A percentile compares a stretch with the other conserved stretches of the same genome.
These are phyloP conservation scores for Apodemia hepburni DNA, from an alignment of 2,888 invertebrate genomes.

Conservation along the genomic window DNA sequence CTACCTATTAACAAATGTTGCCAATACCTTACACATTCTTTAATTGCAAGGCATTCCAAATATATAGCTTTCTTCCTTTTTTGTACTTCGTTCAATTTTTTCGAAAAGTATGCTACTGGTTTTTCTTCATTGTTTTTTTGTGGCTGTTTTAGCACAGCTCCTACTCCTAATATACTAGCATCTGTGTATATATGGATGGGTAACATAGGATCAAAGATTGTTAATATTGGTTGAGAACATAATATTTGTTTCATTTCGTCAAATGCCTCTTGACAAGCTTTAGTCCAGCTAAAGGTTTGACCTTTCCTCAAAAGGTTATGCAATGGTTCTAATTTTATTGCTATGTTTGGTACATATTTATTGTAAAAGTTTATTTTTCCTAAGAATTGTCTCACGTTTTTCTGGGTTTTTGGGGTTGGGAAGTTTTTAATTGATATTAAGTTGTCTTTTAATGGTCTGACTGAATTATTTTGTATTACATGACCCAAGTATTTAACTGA, in stretches of 20 bases:
- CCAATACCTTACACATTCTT: no score
- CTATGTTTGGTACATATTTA: slow-evolving; percentile 31
- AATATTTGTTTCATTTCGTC: slow-evolving; percentile 21
- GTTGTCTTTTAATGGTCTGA: slow-evolving; percentile 34
- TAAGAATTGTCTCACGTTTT: slow-evolving; percentile 30
- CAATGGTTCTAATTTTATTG: slow-evolving; percentile 35
- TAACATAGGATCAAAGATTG: slow-evolving; percentile 22
- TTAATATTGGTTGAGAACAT: slow-evolving; percentile 19
- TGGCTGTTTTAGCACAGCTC: neutral
- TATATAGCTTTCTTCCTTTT: no score
- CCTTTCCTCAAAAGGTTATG: slow-evolving; percentile 35
- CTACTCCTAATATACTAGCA: slow-evolving; percentile 22
- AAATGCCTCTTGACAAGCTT: slow-evolving; percentile 27
- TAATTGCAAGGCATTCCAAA: no score
- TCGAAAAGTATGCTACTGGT: no score
- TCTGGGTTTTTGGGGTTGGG: slow-evolving; percentile 26
- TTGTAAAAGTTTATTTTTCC: slow-evolving; percentile 36
- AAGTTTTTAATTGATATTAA: slow-evolving; percentile 28
- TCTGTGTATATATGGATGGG: slow-evolving; percentile 28
- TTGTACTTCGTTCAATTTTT: no score
- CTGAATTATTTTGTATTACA: slow-evolving; percentile 33
- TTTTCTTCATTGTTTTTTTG: no score
- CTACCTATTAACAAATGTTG: no score
- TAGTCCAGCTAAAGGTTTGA: slow-evolving; percentile 31
- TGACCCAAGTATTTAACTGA: slow-evolving; percentile 35